These are phyloP conservation scores for Neopelma chrysocephalum DNA, from an alignment of 2,797 vertebrate genomes.

Conservation along the genomic window DNA sequence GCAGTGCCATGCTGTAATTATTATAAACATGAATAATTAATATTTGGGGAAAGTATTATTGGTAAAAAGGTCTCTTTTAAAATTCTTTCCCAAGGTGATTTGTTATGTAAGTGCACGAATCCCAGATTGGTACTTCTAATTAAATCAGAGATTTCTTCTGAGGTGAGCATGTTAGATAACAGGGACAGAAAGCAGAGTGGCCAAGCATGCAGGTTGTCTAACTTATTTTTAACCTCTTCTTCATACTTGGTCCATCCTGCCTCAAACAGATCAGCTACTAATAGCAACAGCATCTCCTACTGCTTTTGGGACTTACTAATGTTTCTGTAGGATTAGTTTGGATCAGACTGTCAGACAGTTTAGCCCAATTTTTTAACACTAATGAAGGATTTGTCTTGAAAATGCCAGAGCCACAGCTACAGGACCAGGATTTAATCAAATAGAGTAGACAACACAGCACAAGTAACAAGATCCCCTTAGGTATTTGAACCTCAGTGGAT, in stretches of 20 bases:
- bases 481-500: background rate
- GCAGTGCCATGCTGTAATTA: background rate
- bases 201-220: background rate
- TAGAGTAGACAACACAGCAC: background rate
- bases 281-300: background rate
- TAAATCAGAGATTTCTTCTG: background rate
- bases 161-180: conserved; percentile 5
- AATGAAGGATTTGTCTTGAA: background rate
- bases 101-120: background rate
- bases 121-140: conserved; percentile 15
- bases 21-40: conserved; percentile 1
- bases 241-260: background rate
- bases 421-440: background rate
- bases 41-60: background rate
- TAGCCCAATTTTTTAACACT: background rate
- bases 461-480: background rate
- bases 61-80: background rate
- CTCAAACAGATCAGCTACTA: conserved; percentile 10
- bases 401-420: background rate
- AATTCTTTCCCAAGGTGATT: conserved; percentile 17
- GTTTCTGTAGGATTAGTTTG: background rate
- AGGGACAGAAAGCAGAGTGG: background rate
- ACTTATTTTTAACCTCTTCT: conserved; percentile 33
- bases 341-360: background rate
- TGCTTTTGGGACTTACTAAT: background rate